Conservation (phyloP, 2,797 vertebrate genomes). For the Paguma larvata region DNA sequence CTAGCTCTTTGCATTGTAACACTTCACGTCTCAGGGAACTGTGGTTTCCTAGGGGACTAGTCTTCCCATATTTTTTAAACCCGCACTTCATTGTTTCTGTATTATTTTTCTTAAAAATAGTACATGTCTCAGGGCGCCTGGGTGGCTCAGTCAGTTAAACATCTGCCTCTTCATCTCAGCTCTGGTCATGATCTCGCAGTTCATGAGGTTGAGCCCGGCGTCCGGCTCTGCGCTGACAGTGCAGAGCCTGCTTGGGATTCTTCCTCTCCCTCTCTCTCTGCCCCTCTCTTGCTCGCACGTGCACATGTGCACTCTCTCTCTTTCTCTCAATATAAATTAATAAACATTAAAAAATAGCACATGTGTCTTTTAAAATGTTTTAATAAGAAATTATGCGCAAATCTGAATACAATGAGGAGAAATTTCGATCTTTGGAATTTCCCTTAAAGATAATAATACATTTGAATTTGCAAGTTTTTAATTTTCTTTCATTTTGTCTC, state of each 20-base stretch:
- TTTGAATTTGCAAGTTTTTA: background rate
- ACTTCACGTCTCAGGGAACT: background rate
- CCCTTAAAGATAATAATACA: background rate
- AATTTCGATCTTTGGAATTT: background rate
- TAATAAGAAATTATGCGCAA: background rate
- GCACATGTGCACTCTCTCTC: too few relatives aligned
- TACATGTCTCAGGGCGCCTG: background rate
- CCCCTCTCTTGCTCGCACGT: too few relatives aligned
- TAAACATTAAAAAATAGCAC: background rate
- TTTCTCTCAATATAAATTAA: too few relatives aligned
- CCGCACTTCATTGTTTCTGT: background rate
- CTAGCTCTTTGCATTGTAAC: background rate
- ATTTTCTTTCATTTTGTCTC: conserved; percentile 27
- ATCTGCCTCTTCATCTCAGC: too few relatives aligned
- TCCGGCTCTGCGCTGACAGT: too few relatives aligned
- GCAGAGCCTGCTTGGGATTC: too few relatives aligned
- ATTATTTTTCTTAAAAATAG: conserved; percentile 3
- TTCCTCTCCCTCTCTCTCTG: too few relatives aligned
- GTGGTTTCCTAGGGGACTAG: background rate
- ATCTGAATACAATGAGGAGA: background rate
- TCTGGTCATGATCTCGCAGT: too few relatives aligned
- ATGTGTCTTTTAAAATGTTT: background rate
- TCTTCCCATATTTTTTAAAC: background rate
- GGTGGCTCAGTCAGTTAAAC: too few relatives aligned
- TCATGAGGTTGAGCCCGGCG: too few relatives aligned